Conservation (phyloP, 2,888 invertebrate genomes). For the Camponotus fellah region DNA sequence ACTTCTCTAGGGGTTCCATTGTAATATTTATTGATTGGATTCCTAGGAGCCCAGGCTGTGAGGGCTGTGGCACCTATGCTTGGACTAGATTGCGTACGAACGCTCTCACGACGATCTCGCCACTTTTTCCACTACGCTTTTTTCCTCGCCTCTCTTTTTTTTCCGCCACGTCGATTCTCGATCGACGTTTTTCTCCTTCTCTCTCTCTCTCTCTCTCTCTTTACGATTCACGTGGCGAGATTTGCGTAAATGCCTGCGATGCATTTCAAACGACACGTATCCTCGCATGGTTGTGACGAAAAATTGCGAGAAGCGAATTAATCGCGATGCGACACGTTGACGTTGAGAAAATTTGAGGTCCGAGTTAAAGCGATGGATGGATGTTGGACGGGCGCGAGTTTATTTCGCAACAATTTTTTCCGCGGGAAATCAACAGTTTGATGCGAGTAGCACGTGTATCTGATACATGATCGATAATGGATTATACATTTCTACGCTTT, state of each 20-base stretch:
- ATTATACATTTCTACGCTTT: background rate
- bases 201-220: background rate
- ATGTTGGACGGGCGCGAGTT: background rate
- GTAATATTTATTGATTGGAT: slow-evolving; percentile 86
- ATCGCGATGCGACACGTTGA: background rate
- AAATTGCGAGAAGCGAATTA: slow-evolving; percentile 4
- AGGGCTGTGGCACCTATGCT: slow-evolving; percentile 76
- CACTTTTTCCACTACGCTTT: slow-evolving; percentile 25
- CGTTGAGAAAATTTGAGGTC: background rate
- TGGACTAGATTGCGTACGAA: slow-evolving; percentile 73
- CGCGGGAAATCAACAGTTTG: background rate
- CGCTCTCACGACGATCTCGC: slow-evolving; percentile 45
- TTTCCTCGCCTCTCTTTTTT: background rate
- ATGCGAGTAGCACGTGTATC: background rate
- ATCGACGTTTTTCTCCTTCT: slow-evolving; percentile 3
- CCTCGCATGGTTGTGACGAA: background rate
- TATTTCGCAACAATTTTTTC: background rate
- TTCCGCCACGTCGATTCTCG: background rate
- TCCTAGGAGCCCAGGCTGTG: slow-evolving; percentile 81
- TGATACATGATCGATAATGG: background rate
- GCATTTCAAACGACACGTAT: slow-evolving; percentile 13
- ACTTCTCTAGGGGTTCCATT: slow-evolving; percentile 84
- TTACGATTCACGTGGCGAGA: slow-evolving; percentile 35
- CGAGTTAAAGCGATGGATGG: background rate
- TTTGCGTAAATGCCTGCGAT: slow-evolving; percentile 30